Base-by-base conservation (phyloP, 2,888 invertebrate genomes). In the Eupithecia centaureata region DNA sequence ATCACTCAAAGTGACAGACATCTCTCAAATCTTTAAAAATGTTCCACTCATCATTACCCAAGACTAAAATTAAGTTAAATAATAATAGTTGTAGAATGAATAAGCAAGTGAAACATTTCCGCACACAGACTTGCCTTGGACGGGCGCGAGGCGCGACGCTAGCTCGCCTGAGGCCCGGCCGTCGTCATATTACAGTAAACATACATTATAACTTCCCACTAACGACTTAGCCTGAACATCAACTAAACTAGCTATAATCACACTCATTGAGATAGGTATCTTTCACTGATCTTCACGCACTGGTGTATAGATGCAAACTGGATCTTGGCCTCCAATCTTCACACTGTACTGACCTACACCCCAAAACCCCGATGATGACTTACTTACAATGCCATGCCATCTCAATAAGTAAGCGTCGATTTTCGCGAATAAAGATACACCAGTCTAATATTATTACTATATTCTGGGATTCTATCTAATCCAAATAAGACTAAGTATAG, bases 121-220 rank as follows among this genome's bases (percentile, higher is more conserved):
- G 86, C 82, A 88, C 90, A 88, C 91, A 91, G 91, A 91, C 90
- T 82, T 91, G 87, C 86, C 89, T 77, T 91, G 91, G 91, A 87
- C 89, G 79, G 91, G 90, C 85, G 90, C 88, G 84, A 84, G 90
- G 81, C 90, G 90, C 82, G 90, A 89, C 74, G 88, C 88, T 84
- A 87, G 86, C 87, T 88, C 91, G 79, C 89, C 89, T 77, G 86
- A 90, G 77, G 81, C 87, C 86, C 82, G 91, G 84, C 82, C 88
- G 80, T 77, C 90, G 73, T 80, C 90, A 76, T 87, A 88, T 86
- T 88, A 90, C 89, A 91, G 91, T 91, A 91, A 90, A 84, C 80
- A 68, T 75, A 79, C 73, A 79, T 73, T 73, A 63, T 64, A 57
- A 47, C 42, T 30, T 51, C 33, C 61, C 69, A 66, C 67, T 71